These are phyloP conservation scores for Drosophila buzzatii DNA, from an alignment of 2,888 invertebrate species.

Conservation along the genomic window DNA sequence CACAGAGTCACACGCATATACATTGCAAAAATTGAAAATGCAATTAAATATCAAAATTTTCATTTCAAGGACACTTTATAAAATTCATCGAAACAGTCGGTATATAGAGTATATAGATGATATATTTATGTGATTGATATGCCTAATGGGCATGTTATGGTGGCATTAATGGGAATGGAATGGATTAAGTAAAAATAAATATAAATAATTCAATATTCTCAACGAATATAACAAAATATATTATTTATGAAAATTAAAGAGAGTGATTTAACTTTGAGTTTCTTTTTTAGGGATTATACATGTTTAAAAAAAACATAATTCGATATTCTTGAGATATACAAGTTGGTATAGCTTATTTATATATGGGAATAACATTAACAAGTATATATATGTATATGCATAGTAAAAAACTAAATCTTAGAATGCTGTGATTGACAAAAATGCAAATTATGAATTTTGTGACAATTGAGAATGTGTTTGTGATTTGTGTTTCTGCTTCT, in stretches of 20 bases:
- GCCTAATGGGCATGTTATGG: conserved; percentile 23
- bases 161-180: conserved; percentile 19
- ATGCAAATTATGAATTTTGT: conserved; percentile 21
- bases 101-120: conserved; percentile 18
- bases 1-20: conserved; percentile 17
- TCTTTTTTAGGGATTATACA: background rate
- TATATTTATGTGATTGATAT: conserved; percentile 9
- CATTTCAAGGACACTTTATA: conserved; percentile 61
- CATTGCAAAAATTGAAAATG: conserved; percentile 24
- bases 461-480: conserved; percentile 32
- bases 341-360: conserved; percentile 18
- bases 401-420: conserved; percentile 33
- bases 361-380: conserved; percentile 44
- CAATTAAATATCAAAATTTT: conserved; percentile 27
- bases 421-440: conserved; percentile 33
- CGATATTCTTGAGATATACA: conserved; percentile 22
- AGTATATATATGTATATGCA: conserved; percentile 6
- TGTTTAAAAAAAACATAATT: background rate
- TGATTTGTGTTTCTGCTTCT: conserved; percentile 15
- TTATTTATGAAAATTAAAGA: conserved; percentile 6
- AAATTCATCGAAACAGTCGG: conserved; percentile 39
- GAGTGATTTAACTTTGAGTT: background rate
- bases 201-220: conserved; percentile 4
- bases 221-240: conserved; percentile 15
- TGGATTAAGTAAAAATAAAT: background rate